phyloP scores from a whole-genome alignment of 2,888 invertebrate species.

The Lamellibrachia columna region DNA sequence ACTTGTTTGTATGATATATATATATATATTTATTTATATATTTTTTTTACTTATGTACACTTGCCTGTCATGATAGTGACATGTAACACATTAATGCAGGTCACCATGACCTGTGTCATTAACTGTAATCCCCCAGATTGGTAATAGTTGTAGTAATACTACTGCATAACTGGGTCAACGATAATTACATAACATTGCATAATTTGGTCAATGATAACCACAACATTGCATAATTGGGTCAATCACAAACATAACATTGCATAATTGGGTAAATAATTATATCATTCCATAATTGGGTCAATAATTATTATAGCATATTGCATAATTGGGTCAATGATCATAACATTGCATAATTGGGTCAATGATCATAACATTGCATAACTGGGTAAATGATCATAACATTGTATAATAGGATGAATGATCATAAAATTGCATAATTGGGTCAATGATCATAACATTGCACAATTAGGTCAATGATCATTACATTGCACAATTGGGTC shows the following conservation, averaged over 20 bases:
- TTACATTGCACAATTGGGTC: background rate
- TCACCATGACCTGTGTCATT: background rate
- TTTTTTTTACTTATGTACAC: background rate
- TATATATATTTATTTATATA: background rate
- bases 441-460: background rate
- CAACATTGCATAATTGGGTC: background rate
- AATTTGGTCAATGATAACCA: background rate
- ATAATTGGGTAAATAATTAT: background rate
- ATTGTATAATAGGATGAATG: background rate
- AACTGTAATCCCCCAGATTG: background rate
- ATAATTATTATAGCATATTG: background rate
- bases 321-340: background rate
- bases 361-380: background rate
- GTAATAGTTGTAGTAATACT: background rate
- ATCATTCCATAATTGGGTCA: background rate
- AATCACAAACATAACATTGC: background rate
- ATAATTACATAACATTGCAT: no score
- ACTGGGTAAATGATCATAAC: background rate
- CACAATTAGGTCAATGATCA: background rate
- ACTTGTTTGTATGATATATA: background rate
- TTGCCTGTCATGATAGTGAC: background rate
- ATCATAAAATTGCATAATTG: background rate
- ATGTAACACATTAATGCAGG: background rate
- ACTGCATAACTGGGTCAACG: background rate
- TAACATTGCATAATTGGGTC: background rate